Percentiles rank a stretch among this genome's conserved stretches.
These are phyloP conservation scores for Channa striata DNA, from an alignment of 2,797 vertebrate genomes.

Conservation along the genomic window DNA sequence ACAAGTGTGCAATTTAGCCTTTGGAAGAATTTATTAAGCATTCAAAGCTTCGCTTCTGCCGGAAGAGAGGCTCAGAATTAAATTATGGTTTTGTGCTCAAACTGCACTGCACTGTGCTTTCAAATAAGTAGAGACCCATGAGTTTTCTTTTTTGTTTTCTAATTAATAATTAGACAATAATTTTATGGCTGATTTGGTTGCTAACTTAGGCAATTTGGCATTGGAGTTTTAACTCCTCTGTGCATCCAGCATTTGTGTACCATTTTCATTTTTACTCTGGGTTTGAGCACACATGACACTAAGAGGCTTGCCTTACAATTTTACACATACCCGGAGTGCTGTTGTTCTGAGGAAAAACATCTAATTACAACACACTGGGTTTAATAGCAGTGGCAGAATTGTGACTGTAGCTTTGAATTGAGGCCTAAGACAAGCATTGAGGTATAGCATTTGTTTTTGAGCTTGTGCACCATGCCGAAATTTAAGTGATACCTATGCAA, in stretches of 20 bases:
- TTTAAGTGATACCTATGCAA: constrained; percentile 3
- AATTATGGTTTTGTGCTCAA: constrained; percentile 59
- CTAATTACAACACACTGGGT: constrained; percentile 19
- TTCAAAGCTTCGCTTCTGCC: constrained; percentile 59
- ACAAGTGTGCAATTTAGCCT: constrained; percentile 65
- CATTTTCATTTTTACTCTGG: neutral
- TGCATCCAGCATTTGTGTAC: constrained; percentile 2
- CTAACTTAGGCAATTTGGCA: constrained; percentile 26
- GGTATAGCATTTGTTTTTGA: neutral
- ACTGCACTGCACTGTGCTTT: constrained; percentile 54
- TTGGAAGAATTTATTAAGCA: constrained; percentile 71
- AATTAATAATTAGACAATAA: constrained; percentile 33
- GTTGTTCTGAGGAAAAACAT: constrained; percentile 24
- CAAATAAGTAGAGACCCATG: constrained; percentile 51
- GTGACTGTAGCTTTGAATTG: constrained; percentile 4
- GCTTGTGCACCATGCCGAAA: neutral
- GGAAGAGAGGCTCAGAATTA: constrained; percentile 53
- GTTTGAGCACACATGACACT: neutral
- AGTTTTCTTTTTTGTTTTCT: constrained; percentile 37
- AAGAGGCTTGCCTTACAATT: neutral
- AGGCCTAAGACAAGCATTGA: neutral
- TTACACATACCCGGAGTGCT: constrained; percentile 25
- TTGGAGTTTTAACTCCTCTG: constrained; percentile 11
- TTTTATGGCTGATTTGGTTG: constrained; percentile 32
- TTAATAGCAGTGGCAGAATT: constrained; percentile 1